These are phyloP conservation scores for Cremastinae sp. DNA, from an alignment of 2,888 invertebrate species.

Conservation along the genomic window DNA sequence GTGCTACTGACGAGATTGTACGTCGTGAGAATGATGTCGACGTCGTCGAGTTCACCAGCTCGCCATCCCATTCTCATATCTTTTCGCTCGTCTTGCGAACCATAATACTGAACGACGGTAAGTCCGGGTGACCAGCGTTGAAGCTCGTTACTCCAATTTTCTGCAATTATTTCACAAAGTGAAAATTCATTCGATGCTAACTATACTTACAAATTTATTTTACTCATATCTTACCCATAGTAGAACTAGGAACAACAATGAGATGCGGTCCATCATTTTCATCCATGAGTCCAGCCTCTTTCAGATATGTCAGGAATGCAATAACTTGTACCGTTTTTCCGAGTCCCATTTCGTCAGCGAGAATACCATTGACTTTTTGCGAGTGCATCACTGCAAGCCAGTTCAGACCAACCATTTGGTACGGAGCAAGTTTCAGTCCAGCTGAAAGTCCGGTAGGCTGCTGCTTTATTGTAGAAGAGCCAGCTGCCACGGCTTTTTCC, in stretches of 20 bases:
- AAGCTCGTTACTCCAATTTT: constrained; percentile 92
- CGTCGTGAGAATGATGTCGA: constrained; percentile 94
- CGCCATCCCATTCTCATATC: constrained; percentile 89
- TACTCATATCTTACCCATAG: constrained; percentile 85
- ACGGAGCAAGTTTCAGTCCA: constrained; percentile 88
- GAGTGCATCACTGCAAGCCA: constrained; percentile 95
- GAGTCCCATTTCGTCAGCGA: constrained; percentile 98
- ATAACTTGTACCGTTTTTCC: constrained; percentile 98
- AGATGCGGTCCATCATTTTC: constrained; percentile 89
- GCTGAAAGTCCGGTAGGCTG: constrained; percentile 88
- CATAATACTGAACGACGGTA: constrained; percentile 93
- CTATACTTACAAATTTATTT: background rate
- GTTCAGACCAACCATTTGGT: constrained; percentile 94
- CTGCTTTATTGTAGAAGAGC: constrained; percentile 85
- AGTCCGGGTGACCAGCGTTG: constrained; percentile 90
- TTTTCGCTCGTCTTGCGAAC: constrained; percentile 91
- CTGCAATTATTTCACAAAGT: constrained; percentile 78
- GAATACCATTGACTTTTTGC: constrained; percentile 94
- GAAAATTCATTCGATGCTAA: too few species aligned
- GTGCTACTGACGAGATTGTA: constrained; percentile 92
- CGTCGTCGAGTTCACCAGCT: constrained; percentile 86
- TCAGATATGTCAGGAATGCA: constrained; percentile 93
- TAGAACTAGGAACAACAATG: constrained; percentile 97
- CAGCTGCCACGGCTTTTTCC: constrained; percentile 89
- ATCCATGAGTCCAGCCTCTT: constrained; percentile 86